phyloP scores from a whole-genome alignment of 2,113 vertebrate genomes.

The Setophaga kirtlandii region DNA sequence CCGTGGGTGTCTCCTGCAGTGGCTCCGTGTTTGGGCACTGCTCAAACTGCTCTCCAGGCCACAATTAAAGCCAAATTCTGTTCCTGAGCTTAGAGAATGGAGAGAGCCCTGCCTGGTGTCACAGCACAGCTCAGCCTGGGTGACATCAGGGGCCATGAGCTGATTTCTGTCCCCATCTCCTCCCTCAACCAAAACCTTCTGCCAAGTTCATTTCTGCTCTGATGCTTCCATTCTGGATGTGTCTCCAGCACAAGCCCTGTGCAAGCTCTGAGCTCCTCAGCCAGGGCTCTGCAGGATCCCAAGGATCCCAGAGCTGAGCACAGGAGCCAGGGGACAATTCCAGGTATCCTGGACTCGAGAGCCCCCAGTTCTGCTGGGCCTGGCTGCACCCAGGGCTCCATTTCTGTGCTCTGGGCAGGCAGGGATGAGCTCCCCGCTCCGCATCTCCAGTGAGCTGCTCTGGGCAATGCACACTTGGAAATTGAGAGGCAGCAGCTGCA shows the following conservation, averaged over 20 bases:
- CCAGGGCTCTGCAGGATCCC: neutral
- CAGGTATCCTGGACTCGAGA: neutral
- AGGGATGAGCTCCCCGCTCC: neutral
- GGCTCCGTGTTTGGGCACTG: neutral
- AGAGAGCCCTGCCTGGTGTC: rapidly evolving
- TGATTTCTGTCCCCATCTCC: neutral
- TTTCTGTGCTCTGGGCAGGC: neutral
- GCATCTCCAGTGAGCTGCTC: neutral
- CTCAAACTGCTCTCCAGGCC: neutral
- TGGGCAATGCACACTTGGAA: neutral
- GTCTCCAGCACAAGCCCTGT: neutral
- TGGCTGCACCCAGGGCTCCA: neutral
- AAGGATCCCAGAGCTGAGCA: neutral
- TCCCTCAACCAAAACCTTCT: neutral
- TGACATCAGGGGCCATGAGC: rapidly evolving
- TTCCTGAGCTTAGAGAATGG: neutral
- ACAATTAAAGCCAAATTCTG: neutral
- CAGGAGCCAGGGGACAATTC: neutral
- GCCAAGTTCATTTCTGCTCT: neutral
- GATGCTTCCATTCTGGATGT: neutral
- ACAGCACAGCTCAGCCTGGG: neutral
- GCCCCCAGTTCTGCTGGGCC: neutral
- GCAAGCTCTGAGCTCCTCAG: neutral
- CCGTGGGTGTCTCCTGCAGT: rapidly evolving
- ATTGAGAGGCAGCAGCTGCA: constrained; percentile 10